Conservation (phyloP, 2,797 vertebrate species). For the Aeoliscus strigatus region DNA sequence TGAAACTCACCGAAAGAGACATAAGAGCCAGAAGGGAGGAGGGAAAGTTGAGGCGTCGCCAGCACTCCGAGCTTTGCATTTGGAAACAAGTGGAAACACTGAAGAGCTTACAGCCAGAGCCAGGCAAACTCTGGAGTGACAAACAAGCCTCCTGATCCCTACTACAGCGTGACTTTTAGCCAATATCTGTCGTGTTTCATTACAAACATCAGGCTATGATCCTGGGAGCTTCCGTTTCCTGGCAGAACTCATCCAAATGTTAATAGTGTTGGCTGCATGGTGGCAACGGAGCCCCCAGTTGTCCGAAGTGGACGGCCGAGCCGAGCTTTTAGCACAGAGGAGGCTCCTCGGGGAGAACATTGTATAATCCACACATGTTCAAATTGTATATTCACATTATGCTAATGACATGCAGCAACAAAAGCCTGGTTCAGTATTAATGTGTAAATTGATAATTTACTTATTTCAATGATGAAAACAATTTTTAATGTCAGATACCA, state of each 20-base stretch:
- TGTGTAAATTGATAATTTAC: too few species aligned
- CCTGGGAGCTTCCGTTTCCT: slow-evolving; percentile 21
- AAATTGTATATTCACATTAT: slow-evolving; percentile 30
- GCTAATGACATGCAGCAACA: slow-evolving; percentile 29
- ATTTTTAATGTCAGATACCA: too few species aligned
- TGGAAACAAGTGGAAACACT: slow-evolving; percentile 27
- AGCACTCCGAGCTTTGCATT: slow-evolving; percentile 36
- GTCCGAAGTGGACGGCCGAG: slow-evolving; percentile 42
- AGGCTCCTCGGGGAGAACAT: slow-evolving; percentile 20
- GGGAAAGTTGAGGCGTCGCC: slow-evolving; percentile 15
- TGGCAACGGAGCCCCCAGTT: slow-evolving; percentile 13
- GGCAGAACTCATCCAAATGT: slow-evolving; percentile 48
- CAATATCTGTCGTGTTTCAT: slow-evolving; percentile 50
- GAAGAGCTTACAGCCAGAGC: slow-evolving; percentile 34
- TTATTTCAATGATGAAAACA: too few species aligned
- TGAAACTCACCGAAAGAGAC: slow-evolving; percentile 61
- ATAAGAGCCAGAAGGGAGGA: slow-evolving; percentile 23
- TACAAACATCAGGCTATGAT: slow-evolving; percentile 31
- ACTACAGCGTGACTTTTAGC: slow-evolving; percentile 40
- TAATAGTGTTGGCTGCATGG: slow-evolving; percentile 40
- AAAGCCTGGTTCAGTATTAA: too few species aligned
- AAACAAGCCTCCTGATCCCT: slow-evolving; percentile 50
- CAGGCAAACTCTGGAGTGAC: slow-evolving; percentile 51
- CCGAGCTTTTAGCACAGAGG: slow-evolving; percentile 29
- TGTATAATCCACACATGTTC: slow-evolving; percentile 33